Evolutionary conservation across 1,140 invertebrate genomes (phyloP).

Genomic region (Lamellibrachia luymesi): DNA sequence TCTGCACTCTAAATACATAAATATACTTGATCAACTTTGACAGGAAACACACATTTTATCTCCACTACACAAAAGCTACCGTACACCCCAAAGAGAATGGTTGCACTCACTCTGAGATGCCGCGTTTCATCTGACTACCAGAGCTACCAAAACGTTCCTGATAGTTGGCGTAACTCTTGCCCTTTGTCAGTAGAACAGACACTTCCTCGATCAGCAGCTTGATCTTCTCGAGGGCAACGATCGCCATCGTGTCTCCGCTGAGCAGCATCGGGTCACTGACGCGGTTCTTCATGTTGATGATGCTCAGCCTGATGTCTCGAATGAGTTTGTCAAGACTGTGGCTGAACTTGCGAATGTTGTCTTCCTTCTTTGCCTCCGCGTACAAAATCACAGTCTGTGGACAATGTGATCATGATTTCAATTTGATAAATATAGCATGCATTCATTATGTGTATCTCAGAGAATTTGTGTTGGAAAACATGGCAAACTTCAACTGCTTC

Average conservation of each 20-base stretch:
- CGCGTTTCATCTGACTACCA: slow-evolving; percentile 38
- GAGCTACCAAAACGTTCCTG: slow-evolving; percentile 55
- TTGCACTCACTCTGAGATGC: slow-evolving; percentile 16
- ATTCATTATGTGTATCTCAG: too few relatives aligned
- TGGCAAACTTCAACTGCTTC: too few relatives aligned
- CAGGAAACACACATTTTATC: slow-evolving; percentile 31
- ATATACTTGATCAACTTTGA: too few relatives aligned
- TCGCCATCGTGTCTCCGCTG: slow-evolving; percentile 45
- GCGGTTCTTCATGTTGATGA: slow-evolving; percentile 48
- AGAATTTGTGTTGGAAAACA: too few relatives aligned
- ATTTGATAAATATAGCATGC: background rate
- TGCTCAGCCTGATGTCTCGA: slow-evolving; percentile 41
- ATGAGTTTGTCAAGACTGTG: slow-evolving; percentile 50
- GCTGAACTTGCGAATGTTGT: slow-evolving; percentile 56
- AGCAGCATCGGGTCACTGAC: slow-evolving; percentile 52
- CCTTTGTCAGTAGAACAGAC: slow-evolving; percentile 43
- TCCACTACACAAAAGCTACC: slow-evolving; percentile 14
- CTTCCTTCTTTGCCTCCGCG: slow-evolving; percentile 57
- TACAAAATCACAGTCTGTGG: slow-evolving; percentile 51
- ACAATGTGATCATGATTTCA: background rate
- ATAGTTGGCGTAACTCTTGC: slow-evolving; percentile 52
- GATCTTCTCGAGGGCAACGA: slow-evolving; percentile 49
- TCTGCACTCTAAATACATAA: too few relatives aligned
- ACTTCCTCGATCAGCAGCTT: slow-evolving; percentile 34
- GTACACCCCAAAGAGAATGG: background rate